Conservation (phyloP, 1,140 invertebrate species). For the Paracyclopina nana region DNA sequence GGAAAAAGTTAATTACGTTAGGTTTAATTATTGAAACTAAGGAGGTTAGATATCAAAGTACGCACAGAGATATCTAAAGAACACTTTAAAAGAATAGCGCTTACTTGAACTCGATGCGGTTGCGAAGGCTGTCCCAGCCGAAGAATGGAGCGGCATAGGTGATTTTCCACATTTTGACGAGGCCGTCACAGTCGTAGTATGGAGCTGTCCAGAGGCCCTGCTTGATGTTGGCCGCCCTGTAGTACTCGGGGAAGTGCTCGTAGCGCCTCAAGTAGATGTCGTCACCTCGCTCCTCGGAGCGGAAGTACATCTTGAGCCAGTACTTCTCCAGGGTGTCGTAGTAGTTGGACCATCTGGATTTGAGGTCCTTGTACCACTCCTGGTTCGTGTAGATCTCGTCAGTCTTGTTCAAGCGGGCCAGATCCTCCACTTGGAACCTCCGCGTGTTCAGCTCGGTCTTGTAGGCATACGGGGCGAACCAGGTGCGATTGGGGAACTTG, state of each 20-base stretch:
- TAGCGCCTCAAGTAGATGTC: conserved; percentile 46
- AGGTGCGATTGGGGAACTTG: conserved; percentile 76
- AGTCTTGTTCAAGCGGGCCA: conserved; percentile 33
- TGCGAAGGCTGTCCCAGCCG: conserved; percentile 78
- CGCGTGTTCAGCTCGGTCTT: conserved; percentile 57
- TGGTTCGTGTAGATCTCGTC: conserved; percentile 28
- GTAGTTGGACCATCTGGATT: conserved; percentile 80
- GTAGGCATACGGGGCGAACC: conserved; percentile 86
- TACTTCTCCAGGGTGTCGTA: conserved; percentile 77
- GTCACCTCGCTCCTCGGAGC: conserved; percentile 59
- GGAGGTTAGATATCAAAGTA: too few relatives aligned
- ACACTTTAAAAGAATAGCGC: conserved; percentile 24
- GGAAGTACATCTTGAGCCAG: conserved; percentile 73
- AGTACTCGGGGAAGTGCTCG: conserved; percentile 72
- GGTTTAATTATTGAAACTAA: too few relatives aligned
- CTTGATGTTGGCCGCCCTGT: conserved; percentile 58
- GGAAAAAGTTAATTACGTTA: too few relatives aligned
- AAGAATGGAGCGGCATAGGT: conserved; percentile 92
- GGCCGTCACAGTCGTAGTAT: conserved; percentile 81
- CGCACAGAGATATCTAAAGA: not conserved
- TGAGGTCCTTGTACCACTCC: conserved; percentile 63
- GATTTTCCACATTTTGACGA: conserved; percentile 74
- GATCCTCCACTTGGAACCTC: conserved; percentile 68
- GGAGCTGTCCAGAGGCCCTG: conserved; percentile 85
- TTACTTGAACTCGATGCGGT: conserved; percentile 82